Evolutionary conservation across 2,113 vertebrate genomes (phyloP).

Genomic region (Petroica traversi): DNA sequence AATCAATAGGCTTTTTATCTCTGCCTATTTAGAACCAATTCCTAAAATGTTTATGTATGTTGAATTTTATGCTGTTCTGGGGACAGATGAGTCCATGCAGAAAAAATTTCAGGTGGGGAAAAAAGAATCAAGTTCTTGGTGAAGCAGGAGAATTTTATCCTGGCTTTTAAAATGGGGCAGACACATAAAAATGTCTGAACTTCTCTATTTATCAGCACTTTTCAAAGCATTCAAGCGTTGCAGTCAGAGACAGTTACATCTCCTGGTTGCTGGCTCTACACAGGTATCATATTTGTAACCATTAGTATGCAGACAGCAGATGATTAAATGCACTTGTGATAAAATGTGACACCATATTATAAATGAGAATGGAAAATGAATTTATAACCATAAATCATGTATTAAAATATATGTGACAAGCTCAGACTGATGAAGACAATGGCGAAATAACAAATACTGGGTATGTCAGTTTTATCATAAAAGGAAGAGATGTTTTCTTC

Average conservation of each 20-base stretch:
- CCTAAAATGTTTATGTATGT: neutral
- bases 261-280: constrained; percentile 73
- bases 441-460: constrained; percentile 67
- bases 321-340: constrained; percentile 89
- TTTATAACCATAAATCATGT: constrained; percentile 92
- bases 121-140: neutral
- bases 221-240: constrained; percentile 75
- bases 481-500: neutral
- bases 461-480: constrained; percentile 35
- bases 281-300: constrained; percentile 85
- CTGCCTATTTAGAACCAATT: neutral
- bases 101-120: neutral
- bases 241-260: constrained; percentile 75
- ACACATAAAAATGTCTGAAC: constrained; percentile 33
- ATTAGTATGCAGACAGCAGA: constrained; percentile 90
- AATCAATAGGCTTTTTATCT: neutral
- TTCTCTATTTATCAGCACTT: constrained; percentile 41
- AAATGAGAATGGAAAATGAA: constrained; percentile 85
- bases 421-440: constrained; percentile 74
- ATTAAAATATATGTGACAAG: constrained; percentile 80
- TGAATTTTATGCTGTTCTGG: neutral
- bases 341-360: constrained; percentile 90
- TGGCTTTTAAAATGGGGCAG: constrained; percentile 35
- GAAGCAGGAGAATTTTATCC: neutral
- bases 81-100: neutral